Percentiles rank a stretch among this genome's conserved stretches.
Conservation (phyloP, 2,888 invertebrate species). For the Eupithecia tripunctaria region DNA sequence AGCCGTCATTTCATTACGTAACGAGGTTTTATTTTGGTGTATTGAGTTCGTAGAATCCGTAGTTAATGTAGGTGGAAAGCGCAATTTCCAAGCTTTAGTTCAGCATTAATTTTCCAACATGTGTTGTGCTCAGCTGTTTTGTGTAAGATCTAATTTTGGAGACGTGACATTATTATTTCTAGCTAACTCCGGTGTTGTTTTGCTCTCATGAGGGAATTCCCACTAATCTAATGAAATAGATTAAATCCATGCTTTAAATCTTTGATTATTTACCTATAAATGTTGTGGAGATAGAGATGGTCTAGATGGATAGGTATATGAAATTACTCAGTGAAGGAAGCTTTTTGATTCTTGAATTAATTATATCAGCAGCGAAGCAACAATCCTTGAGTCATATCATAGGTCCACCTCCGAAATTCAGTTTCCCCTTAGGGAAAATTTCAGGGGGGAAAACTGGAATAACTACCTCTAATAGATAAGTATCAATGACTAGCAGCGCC, state of each 20-base stretch:
- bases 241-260: neutral
- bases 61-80: neutral
- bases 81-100: slow-evolving; percentile 13
- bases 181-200: neutral
- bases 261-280: no score
- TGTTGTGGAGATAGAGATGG: no score
- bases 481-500: no score
- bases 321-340: no score
- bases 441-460: no score
- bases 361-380: no score
- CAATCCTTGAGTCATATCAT: no score
- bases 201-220: neutral
- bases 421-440: no score
- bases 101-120: neutral
- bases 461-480: no score
- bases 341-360: no score
- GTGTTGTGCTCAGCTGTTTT: slow-evolving; percentile 7
- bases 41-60: neutral
- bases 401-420: no score
- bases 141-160: slow-evolving; percentile 25
- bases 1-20: slow-evolving; percentile 58
- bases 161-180: neutral
- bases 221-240: neutral
- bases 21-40: slow-evolving; percentile 45
- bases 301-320: no score